Percentiles rank a stretch among this genome's conserved stretches.
Evolutionary conservation across 2,888 invertebrate genomes (phyloP).

Genomic region (Hypsopygia costalis): DNA sequence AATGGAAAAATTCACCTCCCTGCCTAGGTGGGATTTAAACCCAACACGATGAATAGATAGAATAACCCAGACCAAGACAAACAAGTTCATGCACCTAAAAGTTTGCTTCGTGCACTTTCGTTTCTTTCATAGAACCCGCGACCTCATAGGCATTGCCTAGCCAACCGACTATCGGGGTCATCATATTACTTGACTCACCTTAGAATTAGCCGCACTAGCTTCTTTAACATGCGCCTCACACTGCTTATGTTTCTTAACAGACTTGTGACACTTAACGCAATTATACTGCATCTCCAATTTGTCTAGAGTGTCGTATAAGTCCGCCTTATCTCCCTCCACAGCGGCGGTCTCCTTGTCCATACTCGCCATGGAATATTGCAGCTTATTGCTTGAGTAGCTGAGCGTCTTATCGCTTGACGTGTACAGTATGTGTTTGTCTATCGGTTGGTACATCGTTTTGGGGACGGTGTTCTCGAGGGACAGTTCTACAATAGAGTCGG

Average conservation of each 20-base stretch:
- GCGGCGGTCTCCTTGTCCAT: constrained; percentile 47
- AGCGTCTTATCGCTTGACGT: constrained; percentile 57
- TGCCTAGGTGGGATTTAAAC: no score
- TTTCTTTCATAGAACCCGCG: no score
- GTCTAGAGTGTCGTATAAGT: constrained; percentile 52
- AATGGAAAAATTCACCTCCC: no score
- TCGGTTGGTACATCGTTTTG: constrained; percentile 65
- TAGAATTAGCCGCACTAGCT: constrained; percentile 57
- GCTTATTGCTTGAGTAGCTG: constrained; percentile 49
- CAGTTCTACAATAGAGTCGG: constrained; percentile 71
- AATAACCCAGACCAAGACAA: no score
- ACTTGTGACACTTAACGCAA: constrained; percentile 72
- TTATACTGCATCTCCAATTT: constrained; percentile 50
- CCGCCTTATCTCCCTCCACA: constrained; percentile 43
- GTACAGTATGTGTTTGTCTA: constrained; percentile 66
- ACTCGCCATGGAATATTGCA: constrained; percentile 60
- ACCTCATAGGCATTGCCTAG: no score
- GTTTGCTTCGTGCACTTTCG: no score
- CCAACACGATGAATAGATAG: no score
- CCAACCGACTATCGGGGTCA: no score
- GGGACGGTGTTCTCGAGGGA: constrained; percentile 67
- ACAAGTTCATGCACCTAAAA: no score
- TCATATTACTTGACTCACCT: constrained; percentile 46
- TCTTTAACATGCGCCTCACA: constrained; percentile 82
- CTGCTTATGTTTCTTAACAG: constrained; percentile 82